A percentile compares a stretch with the other conserved stretches of the same genome.
Evolutionary conservation across 1,140 invertebrate species (phyloP).

Genomic region (Ladona fulva): DNA sequence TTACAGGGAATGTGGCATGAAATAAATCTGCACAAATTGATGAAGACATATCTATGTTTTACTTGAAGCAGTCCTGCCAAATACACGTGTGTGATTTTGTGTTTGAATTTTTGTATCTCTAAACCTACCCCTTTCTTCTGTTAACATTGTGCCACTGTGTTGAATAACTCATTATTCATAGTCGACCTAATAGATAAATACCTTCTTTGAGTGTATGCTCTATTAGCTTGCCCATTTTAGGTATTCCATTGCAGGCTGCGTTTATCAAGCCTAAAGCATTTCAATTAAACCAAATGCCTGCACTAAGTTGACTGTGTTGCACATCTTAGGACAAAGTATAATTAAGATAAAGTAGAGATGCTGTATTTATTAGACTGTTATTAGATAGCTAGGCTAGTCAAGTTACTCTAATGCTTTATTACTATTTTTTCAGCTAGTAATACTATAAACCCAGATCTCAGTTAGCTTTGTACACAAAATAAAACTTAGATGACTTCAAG

Average conservation of each 20-base stretch:
- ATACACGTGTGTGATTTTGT: slow-evolving; percentile 1
- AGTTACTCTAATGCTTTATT: background rate
- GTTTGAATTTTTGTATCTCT: background rate
- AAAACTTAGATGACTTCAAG: background rate
- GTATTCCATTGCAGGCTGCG: background rate
- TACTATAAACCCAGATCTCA: background rate
- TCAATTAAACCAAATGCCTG: background rate
- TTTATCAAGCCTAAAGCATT: background rate
- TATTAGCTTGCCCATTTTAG: background rate
- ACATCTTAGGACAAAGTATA: background rate
- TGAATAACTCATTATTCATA: background rate
- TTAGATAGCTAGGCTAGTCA: background rate
- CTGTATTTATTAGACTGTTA: background rate
- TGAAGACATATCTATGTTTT: background rate
- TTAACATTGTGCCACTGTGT: background rate
- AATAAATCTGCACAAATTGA: background rate
- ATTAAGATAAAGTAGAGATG: background rate
- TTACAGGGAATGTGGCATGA: background rate
- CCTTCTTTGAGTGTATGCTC: background rate
- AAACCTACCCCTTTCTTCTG: background rate
- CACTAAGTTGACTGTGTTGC: background rate
- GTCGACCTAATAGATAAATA: background rate
- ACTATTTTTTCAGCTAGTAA: background rate
- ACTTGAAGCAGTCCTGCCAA: background rate
- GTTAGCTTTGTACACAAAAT: background rate